Evolutionary conservation across 2,888 invertebrate species (phyloP), one percentile per base, ranked within the genome.

Genomic region (Apodemia zela): DNA sequence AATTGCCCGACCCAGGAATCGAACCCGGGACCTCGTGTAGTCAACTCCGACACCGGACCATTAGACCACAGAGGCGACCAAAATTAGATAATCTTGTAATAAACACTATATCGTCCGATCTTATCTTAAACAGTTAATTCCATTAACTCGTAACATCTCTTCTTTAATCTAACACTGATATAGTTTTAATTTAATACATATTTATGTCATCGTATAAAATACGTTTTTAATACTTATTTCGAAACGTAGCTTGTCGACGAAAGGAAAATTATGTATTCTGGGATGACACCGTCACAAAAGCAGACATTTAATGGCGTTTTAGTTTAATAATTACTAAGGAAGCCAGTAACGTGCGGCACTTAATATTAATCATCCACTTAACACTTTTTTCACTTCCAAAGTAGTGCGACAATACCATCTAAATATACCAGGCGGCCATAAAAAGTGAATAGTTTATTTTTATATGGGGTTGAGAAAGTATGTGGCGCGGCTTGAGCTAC

Each of bases 341-440:
- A 90, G 85, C 84, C 80, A 80, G 79, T 87, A 84, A 87, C 82
- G 76, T 75, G 74, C 75, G 76, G 78, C 85, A 83, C 84, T 87
- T 85, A 86, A 84, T 84, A 88, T 90, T 89, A 89, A 89, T 91
- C 89, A 90, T 87, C 87, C 87, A 89, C 88, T 90, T 90, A 89
- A 89, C 89, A 89, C 89, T 85, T 87, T 88, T 87, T 85, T 84
- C 66, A 76, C 72, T 75, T 71, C 74, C 77, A 58, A 80, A 80
- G 80, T 74, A 77, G 73, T 74, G 82, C 82, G 86, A 88, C 87
- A 87, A 84, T 85, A 81, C 86, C 81, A 75, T 85, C 86, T 84
- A 87, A 85, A 88, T 87, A 85, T 86, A 88, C 82, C 82, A 78
- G 81, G 82, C 77, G 79, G 74, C 76, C 85, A 88, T 85, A 88